phyloP scores from a whole-genome alignment of 2,797 vertebrate species.

The Cryptoblepharus egeriae region DNA sequence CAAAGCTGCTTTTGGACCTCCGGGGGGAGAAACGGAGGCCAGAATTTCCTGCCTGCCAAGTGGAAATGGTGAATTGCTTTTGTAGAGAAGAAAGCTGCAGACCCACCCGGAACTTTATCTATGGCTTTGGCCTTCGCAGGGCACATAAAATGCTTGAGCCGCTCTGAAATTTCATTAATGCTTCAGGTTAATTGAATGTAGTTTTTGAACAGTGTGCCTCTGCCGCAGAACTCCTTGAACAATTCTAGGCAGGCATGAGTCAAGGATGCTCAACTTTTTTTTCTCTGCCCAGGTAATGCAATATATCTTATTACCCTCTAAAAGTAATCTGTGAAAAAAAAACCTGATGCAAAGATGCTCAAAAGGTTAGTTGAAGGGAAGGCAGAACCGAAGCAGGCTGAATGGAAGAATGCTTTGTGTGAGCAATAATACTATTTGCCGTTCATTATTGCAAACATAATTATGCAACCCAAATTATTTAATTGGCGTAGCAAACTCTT shows the following conservation, averaged over 20 bases:
- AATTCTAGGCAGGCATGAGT: slow-evolving; percentile 25
- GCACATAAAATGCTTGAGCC: not conserved
- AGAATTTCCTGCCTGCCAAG: not conserved
- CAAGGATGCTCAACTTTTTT: slow-evolving; percentile 40
- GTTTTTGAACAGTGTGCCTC: not conserved
- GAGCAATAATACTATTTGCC: slow-evolving; percentile 69
- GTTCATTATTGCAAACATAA: slow-evolving; percentile 79
- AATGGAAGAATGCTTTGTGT: slow-evolving; percentile 72
- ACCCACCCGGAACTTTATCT: not conserved
- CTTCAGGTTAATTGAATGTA: slow-evolving; percentile 21
- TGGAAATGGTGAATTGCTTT: not conserved
- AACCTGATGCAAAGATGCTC: slow-evolving; percentile 65
- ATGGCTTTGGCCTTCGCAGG: not conserved
- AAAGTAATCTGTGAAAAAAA: slow-evolving; percentile 47
- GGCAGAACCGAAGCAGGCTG: slow-evolving; percentile 59
- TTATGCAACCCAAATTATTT: slow-evolving; percentile 79
- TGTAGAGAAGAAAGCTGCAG: not conserved
- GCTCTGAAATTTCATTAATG: slow-evolving; percentile 2
- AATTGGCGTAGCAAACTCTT: slow-evolving; percentile 75
- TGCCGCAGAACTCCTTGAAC: slow-evolving; percentile 29
- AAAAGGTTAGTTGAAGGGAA: slow-evolving; percentile 72
- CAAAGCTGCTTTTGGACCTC: not conserved
- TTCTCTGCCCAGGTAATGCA: slow-evolving; percentile 59
- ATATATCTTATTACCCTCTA: slow-evolving; percentile 52
- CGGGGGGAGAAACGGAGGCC: not conserved